phyloP scores from a whole-genome alignment of 92 coral and sea anemone genomes.

The Palythoa grandiflora region DNA sequence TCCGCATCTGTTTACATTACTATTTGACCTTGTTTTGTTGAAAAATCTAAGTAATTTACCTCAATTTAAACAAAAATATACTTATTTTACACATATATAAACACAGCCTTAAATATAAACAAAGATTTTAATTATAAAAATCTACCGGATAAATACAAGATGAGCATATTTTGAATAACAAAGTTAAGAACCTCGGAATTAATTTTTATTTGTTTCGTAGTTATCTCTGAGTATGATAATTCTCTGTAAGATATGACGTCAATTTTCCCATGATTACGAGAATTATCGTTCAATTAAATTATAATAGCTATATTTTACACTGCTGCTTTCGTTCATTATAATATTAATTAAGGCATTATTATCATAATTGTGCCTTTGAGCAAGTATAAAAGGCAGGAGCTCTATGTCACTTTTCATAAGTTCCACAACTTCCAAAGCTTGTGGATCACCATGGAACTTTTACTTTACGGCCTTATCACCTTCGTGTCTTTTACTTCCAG shows the following conservation, averaged over 20 bases:
- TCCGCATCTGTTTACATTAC: too few relatives aligned
- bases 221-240: not conserved
- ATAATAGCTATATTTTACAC: not conserved
- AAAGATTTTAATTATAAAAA: not conserved
- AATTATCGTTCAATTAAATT: not conserved
- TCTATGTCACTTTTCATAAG: not conserved
- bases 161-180: not conserved
- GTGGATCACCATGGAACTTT: not conserved
- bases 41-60: too few relatives aligned
- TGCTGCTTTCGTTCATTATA: not conserved
- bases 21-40: too few relatives aligned
- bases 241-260: not conserved
- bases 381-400: not conserved
- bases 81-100: too few relatives aligned
- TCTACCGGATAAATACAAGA: not conserved
- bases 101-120: not conserved
- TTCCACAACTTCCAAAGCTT: not conserved
- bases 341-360: not conserved
- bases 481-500: slow-evolving; percentile 2
- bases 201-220: not conserved
- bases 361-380: not conserved
- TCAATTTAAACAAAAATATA: too few relatives aligned
- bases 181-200: not conserved
- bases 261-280: not conserved
- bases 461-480: not conserved